Percentiles rank a stretch among this genome's conserved stretches.
phyloP scores from a whole-genome alignment of 2,113 vertebrate species.

The Amphilophus citrinellus region DNA sequence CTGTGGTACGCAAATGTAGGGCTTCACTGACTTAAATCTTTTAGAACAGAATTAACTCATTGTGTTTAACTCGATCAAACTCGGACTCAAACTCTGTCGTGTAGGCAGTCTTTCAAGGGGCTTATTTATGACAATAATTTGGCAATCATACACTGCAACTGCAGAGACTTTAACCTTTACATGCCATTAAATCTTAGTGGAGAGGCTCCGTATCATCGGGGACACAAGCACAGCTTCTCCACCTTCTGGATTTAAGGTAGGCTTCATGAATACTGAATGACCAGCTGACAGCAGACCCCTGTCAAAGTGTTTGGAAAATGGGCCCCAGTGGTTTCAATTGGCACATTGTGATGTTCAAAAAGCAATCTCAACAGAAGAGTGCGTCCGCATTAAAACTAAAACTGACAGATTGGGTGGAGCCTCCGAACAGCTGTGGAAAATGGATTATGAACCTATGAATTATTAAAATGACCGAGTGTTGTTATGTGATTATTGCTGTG shows the following conservation, averaged over 20 bases:
- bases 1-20: too few species aligned
- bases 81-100: neutral
- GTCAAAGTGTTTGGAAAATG: neutral
- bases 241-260: neutral
- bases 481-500: neutral
- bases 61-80: neutral
- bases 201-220: neutral
- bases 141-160: neutral
- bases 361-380: neutral
- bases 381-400: neutral
- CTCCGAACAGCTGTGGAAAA: neutral
- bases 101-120: neutral
- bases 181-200: neutral
- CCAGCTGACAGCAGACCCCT: neutral
- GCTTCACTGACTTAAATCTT: neutral
- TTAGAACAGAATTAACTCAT: neutral
- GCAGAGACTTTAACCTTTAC: neutral
- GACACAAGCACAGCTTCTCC: neutral
- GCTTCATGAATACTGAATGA: conserved; percentile 20
- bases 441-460: conserved; percentile 9
- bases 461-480: conserved; percentile 12
- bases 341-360: neutral
- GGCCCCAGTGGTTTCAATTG: neutral
- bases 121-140: neutral
- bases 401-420: neutral